phyloP scores from a whole-genome alignment of 37 sponge, comb jelly and placozoan genomes.

The Cliona cf. orientalis region DNA sequence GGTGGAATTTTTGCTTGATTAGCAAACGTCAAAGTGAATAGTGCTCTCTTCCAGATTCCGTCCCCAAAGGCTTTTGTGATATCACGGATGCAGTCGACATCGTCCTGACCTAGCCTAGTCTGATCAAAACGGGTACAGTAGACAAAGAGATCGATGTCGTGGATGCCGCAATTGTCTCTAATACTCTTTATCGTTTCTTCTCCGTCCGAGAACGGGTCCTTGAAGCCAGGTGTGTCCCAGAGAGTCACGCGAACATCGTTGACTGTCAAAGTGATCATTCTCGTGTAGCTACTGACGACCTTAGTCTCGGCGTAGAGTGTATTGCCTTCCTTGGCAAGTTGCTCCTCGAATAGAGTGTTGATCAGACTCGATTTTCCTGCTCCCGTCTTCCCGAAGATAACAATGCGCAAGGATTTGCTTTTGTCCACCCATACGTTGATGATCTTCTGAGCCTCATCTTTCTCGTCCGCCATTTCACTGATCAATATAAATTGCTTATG shows the following conservation, averaged over 20 bases:
- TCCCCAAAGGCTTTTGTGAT: slow-evolving; percentile 2
- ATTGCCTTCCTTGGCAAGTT: slow-evolving; percentile 3
- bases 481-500: too few relatives aligned
- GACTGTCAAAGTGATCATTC: not conserved
- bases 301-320: not conserved
- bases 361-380: slow-evolving; percentile 1
- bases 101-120: not conserved
- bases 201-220: not conserved
- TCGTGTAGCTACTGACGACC: not conserved
- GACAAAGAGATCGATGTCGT: not conserved
- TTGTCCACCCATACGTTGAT: not conserved
- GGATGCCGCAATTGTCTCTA: not conserved
- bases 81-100: not conserved
- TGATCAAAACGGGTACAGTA: not conserved
- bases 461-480: too few relatives aligned
- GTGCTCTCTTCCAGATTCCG: not conserved
- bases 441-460: not conserved
- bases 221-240: slow-evolving; percentile 9
- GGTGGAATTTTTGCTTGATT: not conserved
- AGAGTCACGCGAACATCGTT: not conserved
- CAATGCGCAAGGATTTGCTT: not conserved
- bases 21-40: slow-evolving; percentile 11
- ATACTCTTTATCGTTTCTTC: not conserved
- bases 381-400: not conserved
- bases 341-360: not conserved